Evolutionary conservation across 2,888 invertebrate genomes (phyloP).

Genomic region (Xanthorhoe designata): DNA sequence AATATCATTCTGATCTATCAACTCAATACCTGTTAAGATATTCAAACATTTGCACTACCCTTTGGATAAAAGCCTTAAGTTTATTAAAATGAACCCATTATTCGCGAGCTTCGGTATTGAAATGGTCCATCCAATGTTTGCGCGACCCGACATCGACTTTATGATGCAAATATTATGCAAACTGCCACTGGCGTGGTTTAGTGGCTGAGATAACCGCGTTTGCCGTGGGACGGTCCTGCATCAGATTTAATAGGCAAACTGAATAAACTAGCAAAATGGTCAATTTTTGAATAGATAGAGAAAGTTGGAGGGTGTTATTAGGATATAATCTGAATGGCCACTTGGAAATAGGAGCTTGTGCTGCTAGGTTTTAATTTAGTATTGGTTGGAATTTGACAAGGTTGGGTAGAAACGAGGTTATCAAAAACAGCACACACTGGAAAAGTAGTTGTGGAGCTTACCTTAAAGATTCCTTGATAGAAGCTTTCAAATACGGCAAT

Average conservation of each 20-base stretch:
- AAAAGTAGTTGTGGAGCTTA: slow-evolving; percentile 54
- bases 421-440: not conserved
- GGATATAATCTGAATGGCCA: not conserved
- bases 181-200: slow-evolving; percentile 54
- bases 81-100: slow-evolving; percentile 26
- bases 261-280: slow-evolving; percentile 24
- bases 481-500: slow-evolving; percentile 90
- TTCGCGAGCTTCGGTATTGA: slow-evolving; percentile 29
- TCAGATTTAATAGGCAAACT: slow-evolving; percentile 36
- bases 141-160: slow-evolving; percentile 49
- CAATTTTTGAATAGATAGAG: slow-evolving; percentile 9
- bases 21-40: not conserved
- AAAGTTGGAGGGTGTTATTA: slow-evolving; percentile 8
- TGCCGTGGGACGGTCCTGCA: slow-evolving; percentile 38
- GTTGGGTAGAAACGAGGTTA: not conserved
- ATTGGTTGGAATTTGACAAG: not conserved
- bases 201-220: slow-evolving; percentile 47
- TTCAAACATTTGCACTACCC: not conserved
- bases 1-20: not conserved
- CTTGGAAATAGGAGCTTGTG: not conserved
- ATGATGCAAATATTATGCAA: slow-evolving; percentile 65
- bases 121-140: slow-evolving; percentile 39
- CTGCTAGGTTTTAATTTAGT: not conserved
- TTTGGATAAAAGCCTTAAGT: slow-evolving; percentile 8
- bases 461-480: slow-evolving; percentile 92